Evolutionary conservation across 2,888 invertebrate genomes (phyloP), one percentile per base, ranked within the genome.

Genomic region (Pristionchus maxplancki): DNA sequence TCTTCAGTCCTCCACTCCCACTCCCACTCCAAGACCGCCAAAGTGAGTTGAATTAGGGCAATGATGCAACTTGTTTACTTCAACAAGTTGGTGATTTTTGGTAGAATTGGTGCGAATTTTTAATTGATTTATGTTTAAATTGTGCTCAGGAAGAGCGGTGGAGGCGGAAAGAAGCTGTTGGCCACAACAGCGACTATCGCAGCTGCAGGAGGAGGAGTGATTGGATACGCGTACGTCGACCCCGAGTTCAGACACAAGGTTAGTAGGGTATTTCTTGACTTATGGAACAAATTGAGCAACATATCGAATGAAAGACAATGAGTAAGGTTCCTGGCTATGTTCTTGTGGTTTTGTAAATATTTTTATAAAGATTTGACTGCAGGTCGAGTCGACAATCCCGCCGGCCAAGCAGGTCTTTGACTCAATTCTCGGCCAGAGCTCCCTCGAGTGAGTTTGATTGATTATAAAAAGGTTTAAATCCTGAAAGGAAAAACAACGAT

Each of bases 151-250:
- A 91, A 90, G 88, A 90, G 91, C n/a, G 91, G 91, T 40, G 91
- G 90, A 11, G 90, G 91, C 50, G 91, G 91, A 31, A 90, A 90
- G 64, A 90, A 90, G 44, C 62, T 92, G 28, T 89, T 90, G 11
- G 78, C 90, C 5, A 89, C 90, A 34, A 90, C 90, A 40, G 90
- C 87, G 4, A 89, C 90, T 20, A 67, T 91, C 15, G 88, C 87
- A 15, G 92, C 89, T n/a, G 93, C 90, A 15, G 91, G 91, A 24
- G 93, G 91, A 50, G 93, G 93, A 71, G 91, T 92, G 15, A 90
- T 92, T 58, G 93, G 92, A 67, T 93, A 93, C 89, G 92, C 93
- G 8, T 93, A 93, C 74, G 91, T 90, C 24, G 93, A 93, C 82
- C 92, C 92, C 15, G 90, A 91, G 81, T 93, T 93, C 90, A 88